Conservation (phyloP, 1,140 invertebrate species). For the Drosophila pseudoananassae region DNA sequence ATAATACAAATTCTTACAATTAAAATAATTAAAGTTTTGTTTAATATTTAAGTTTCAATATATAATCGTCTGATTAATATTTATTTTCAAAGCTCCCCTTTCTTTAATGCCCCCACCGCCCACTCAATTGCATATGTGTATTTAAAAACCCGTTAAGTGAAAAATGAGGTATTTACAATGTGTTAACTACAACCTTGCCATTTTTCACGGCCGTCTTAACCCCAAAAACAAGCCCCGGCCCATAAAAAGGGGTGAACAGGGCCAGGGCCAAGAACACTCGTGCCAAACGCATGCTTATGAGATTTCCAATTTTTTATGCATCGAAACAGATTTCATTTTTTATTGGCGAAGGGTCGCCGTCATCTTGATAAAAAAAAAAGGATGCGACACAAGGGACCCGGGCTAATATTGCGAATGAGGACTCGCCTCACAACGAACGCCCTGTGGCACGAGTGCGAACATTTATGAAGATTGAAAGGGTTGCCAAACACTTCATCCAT, state of each 20-base stretch:
- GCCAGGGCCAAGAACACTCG: constrained; percentile 40
- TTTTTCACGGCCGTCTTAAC: constrained; percentile 64
- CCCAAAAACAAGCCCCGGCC: constrained; percentile 9
- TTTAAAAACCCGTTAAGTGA: constrained; percentile 83
- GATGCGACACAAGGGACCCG: constrained; percentile 76
- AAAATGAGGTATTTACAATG: constrained; percentile 84
- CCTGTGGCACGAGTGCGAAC: constrained; percentile 67
- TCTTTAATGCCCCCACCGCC: not conserved
- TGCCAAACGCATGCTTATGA: constrained; percentile 80
- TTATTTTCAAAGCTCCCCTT: too few species aligned
- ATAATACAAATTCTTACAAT: too few species aligned
- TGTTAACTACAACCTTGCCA: constrained; percentile 81
- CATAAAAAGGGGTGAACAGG: constrained; percentile 11
- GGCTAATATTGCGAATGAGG: constrained; percentile 65
- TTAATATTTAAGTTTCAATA: too few species aligned
- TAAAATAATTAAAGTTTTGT: too few species aligned
- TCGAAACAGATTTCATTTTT: constrained; percentile 82
- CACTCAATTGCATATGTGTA: constrained; percentile 52
- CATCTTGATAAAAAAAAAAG: constrained; percentile 72
- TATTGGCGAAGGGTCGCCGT: constrained; percentile 72
- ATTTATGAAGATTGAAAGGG: constrained; percentile 84
- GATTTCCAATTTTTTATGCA: constrained; percentile 83
- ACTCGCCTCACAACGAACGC: constrained; percentile 45
- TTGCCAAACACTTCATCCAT: constrained; percentile 83
- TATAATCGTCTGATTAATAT: not conserved